These are phyloP conservation scores for Sylvietta virens DNA, from an alignment of 2,113 vertebrate genomes.

Conservation along the genomic window DNA sequence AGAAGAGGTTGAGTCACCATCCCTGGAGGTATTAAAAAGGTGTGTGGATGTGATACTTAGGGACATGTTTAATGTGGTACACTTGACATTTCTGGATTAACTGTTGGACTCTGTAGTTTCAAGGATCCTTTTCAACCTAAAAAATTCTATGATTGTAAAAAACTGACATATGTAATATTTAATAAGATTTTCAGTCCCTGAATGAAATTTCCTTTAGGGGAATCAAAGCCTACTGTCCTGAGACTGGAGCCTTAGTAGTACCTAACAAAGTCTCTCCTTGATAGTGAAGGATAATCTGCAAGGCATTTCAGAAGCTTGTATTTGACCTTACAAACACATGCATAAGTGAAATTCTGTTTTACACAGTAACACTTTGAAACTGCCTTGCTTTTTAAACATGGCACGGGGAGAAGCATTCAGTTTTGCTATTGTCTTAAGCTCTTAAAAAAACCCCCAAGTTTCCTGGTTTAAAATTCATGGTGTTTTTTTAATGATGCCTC, in stretches of 20 bases:
- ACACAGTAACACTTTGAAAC: constrained; percentile 13
- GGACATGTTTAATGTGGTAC: not conserved
- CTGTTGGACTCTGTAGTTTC: not conserved
- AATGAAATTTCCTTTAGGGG: not conserved
- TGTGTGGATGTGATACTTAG: rapidly evolving
- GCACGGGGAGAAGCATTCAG: constrained; percentile 46
- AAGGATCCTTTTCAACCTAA: not conserved
- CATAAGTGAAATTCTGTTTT: constrained; percentile 8
- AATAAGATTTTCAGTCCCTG: not conserved
- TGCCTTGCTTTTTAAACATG: constrained; percentile 23
- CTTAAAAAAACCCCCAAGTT: not conserved
- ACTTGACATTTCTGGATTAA: not conserved
- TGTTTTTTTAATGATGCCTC: not conserved
- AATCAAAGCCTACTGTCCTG: not conserved
- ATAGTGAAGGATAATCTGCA: not conserved
- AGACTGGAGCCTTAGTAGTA: not conserved
- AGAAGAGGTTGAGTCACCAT: not conserved
- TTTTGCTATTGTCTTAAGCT: constrained; percentile 36
- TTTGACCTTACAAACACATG: not conserved
- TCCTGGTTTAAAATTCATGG: not conserved
- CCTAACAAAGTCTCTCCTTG: not conserved
- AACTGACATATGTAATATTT: not conserved
- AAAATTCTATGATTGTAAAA: not conserved
- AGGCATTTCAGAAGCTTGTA: not conserved
- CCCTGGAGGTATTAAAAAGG: not conserved